A percentile compares a stretch with the other conserved stretches of the same genome.
phyloP scores from a whole-genome alignment of 1,140 invertebrate genomes.

The Sycobia sp. region DNA sequence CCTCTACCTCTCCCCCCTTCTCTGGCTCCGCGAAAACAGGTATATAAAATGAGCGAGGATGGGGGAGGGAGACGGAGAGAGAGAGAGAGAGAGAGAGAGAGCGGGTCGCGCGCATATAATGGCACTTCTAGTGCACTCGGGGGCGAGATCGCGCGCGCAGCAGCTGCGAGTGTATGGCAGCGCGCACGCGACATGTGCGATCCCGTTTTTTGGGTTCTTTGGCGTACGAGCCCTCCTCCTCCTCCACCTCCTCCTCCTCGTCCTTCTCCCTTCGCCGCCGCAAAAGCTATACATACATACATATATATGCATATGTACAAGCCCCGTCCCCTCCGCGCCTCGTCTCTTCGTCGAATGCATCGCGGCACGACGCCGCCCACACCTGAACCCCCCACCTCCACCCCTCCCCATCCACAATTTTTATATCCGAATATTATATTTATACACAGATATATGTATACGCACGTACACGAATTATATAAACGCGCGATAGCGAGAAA shows the following conservation, averaged over 20 bases:
- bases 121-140: slow-evolving; percentile 43
- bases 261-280: slow-evolving; percentile 1
- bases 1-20: not conserved
- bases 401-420: not conserved
- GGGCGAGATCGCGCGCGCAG: slow-evolving; percentile 35
- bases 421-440: too few species aligned
- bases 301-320: too few species aligned
- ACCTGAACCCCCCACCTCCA: not conserved
- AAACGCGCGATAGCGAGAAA: too few species aligned
- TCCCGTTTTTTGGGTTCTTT: slow-evolving; percentile 46
- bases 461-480: too few species aligned
- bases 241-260: slow-evolving; percentile 10
- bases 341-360: too few species aligned
- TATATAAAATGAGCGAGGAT: not conserved
- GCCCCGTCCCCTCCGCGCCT: too few species aligned
- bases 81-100: not conserved
- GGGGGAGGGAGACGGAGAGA: not conserved
- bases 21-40: too few species aligned
- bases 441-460: too few species aligned
- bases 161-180: slow-evolving; percentile 52
- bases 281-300: too few species aligned
- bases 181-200: slow-evolving; percentile 53
- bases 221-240: not conserved
- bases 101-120: slow-evolving; percentile 24
- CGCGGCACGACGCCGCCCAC: slow-evolving; percentile 4